Evolutionary conservation across 1,140 invertebrate species (phyloP).

Genomic region (Trypoxylus dichotomus): DNA sequence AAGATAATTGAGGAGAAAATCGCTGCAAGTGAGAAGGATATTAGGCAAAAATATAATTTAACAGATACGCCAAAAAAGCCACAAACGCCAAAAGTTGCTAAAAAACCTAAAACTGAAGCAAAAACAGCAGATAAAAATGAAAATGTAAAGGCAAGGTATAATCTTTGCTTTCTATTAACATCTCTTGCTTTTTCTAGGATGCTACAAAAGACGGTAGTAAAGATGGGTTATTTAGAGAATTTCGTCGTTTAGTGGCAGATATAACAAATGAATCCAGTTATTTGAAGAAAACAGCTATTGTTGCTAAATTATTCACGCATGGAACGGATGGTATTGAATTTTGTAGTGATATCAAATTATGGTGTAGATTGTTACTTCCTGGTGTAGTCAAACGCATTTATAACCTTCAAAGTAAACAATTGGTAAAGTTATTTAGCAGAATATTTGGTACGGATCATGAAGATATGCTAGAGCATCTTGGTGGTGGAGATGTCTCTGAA

Average conservation of each 20-base stretch:
- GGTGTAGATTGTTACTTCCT: constrained; percentile 84
- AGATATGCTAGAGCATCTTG: constrained; percentile 83
- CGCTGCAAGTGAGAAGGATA: constrained; percentile 60
- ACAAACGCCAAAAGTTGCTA: neutral
- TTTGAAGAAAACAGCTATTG: constrained; percentile 76
- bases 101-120: neutral
- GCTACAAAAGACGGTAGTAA: neutral
- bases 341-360: constrained; percentile 76
- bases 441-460: constrained; percentile 74
- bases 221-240: constrained; percentile 72
- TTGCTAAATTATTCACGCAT: constrained; percentile 70
- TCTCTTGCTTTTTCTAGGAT: neutral
- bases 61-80: constrained; percentile 44
- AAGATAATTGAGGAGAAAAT: constrained; percentile 64
- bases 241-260: constrained; percentile 74
- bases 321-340: constrained; percentile 70
- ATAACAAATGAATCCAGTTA: constrained; percentile 79
- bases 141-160: neutral
- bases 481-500: constrained; percentile 87
- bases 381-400: constrained; percentile 82
- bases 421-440: constrained; percentile 85
- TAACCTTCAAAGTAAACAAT: constrained; percentile 89
- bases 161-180: neutral
- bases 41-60: constrained; percentile 56
- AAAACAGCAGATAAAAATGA: neutral